Evolutionary conservation across 1,140 invertebrate genomes (phyloP).

Genomic region (Drosophila setifemur): DNA sequence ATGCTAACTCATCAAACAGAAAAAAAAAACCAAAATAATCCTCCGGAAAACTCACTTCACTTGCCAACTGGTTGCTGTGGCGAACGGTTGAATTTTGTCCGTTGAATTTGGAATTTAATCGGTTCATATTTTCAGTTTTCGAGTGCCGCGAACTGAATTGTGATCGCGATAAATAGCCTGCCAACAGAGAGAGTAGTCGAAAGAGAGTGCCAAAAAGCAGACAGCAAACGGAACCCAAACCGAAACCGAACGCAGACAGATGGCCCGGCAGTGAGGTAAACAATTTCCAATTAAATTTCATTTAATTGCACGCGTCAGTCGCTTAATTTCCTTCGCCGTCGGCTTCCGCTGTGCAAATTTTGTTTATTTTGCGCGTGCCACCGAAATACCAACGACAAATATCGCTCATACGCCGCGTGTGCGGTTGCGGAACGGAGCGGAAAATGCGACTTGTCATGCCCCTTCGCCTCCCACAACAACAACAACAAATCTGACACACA

Average conservation of each 20-base stretch:
- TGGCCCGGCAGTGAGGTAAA: constrained; percentile 30
- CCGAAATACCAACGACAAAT: background rate
- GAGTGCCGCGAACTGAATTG: background rate
- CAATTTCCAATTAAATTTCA: constrained; percentile 30
- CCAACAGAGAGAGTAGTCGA: too few species aligned
- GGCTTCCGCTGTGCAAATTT: constrained; percentile 10
- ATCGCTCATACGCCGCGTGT: constrained; percentile 2
- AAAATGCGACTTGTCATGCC: background rate
- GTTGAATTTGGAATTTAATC: background rate
- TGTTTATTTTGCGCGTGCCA: background rate
- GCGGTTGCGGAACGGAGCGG: background rate
- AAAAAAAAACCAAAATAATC: too few species aligned
- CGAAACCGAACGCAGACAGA: background rate
- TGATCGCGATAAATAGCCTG: too few species aligned
- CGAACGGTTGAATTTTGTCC: constrained; percentile 38
- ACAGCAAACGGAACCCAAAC: background rate
- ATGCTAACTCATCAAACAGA: background rate
- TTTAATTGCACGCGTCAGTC: constrained; percentile 17
- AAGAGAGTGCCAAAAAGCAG: background rate
- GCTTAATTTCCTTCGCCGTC: background rate
- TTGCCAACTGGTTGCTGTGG: constrained; percentile 57
- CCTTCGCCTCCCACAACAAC: background rate
- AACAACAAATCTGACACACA: background rate
- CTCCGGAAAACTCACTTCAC: constrained; percentile 25
- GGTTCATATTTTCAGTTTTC: background rate